A percentile compares a stretch with the other conserved stretches of the same genome.
Evolutionary conservation across 1,140 invertebrate species (phyloP).

Genomic region (Hypsibius dujardini): DNA sequence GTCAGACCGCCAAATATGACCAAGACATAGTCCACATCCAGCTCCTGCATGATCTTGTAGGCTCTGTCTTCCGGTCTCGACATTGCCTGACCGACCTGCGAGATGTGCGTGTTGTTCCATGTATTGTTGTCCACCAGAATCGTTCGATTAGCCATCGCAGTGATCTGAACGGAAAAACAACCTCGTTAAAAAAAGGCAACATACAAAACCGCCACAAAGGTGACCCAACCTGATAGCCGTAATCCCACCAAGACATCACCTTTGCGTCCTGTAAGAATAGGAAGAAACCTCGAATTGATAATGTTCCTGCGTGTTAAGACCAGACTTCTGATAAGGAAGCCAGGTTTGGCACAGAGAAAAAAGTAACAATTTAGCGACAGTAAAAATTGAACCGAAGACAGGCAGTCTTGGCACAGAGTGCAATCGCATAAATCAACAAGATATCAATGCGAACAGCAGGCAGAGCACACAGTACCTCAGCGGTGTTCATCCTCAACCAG

Average conservation of each 20-base stretch:
- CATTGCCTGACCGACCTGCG: slow-evolving; percentile 89
- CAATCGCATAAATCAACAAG: not conserved
- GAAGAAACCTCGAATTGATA: not conserved
- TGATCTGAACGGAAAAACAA: slow-evolving; percentile 42
- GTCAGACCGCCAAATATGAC: slow-evolving; percentile 94
- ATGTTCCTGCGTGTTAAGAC: not conserved
- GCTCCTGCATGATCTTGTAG: slow-evolving; percentile 87
- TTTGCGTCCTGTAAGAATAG: slow-evolving; percentile 52
- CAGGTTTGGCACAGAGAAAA: not conserved
- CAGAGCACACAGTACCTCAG: slow-evolving; percentile 30
- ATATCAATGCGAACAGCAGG: too few relatives aligned
- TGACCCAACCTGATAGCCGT: slow-evolving; percentile 61
- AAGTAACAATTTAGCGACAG: slow-evolving; percentile 1
- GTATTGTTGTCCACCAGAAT: slow-evolving; percentile 98
- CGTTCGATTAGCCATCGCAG: slow-evolving; percentile 93
- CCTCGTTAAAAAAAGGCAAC: too few relatives aligned
- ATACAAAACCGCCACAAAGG: not conserved
- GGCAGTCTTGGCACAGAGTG: slow-evolving; percentile 4
- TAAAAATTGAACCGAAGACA: not conserved
- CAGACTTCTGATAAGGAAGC: not conserved
- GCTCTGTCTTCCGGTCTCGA: slow-evolving; percentile 84
- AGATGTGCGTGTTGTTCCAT: slow-evolving; percentile 98
- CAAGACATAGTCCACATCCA: slow-evolving; percentile 92
- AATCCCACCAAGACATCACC: slow-evolving; percentile 99
- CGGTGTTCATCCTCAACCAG: slow-evolving; percentile 91